These are phyloP conservation scores for Monochamus saltuarius DNA, from an alignment of 1,140 invertebrate species.

Conservation along the genomic window DNA sequence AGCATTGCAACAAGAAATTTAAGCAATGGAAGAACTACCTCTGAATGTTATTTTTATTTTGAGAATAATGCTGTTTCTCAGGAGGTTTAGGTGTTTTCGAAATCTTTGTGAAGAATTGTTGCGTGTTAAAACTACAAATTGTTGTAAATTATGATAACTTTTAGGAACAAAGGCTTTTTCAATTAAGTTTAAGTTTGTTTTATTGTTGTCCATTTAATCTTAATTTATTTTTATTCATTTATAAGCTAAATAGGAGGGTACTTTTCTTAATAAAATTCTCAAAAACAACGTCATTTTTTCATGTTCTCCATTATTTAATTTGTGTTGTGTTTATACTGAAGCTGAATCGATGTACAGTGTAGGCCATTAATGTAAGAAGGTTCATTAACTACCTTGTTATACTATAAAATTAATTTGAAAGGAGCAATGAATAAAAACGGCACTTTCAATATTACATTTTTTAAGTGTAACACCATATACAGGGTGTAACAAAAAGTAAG, in stretches of 20 bases:
- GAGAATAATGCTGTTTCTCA: background rate
- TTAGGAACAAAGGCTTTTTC: conserved; percentile 2
- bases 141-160: conserved; percentile 1
- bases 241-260: conserved; percentile 8
- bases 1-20: conserved; percentile 17
- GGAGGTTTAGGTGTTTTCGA: conserved; percentile 4
- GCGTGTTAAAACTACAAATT: background rate
- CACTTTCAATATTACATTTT: too few species aligned
- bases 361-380: too few species aligned
- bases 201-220: background rate
- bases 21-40: conserved; percentile 16
- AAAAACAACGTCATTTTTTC: background rate
- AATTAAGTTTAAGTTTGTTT: conserved; percentile 6
- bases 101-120: background rate
- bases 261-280: conserved; percentile 11
- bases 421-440: too few species aligned
- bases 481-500: too few species aligned
- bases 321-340: too few species aligned
- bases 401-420: too few species aligned
- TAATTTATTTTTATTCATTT: background rate
- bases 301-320: too few species aligned
- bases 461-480: too few species aligned
- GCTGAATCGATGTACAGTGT: too few species aligned
- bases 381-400: too few species aligned
- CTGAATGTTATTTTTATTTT: conserved; percentile 7